A percentile compares a stretch with the other conserved stretches of the same genome.
Evolutionary conservation across 2,888 invertebrate species (phyloP).

Genomic region (Buathra laborator): DNA sequence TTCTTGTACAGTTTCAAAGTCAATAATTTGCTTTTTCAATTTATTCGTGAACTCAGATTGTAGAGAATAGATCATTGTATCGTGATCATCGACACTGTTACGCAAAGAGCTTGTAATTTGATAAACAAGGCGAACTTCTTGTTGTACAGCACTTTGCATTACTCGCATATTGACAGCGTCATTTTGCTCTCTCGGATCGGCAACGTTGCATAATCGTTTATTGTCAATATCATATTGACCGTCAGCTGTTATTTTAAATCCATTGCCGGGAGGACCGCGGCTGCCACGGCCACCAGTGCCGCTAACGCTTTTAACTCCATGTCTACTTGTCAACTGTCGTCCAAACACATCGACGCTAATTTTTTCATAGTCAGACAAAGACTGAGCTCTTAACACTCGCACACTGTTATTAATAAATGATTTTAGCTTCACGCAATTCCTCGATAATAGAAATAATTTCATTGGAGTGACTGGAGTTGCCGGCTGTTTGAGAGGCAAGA

Average conservation of each 20-base stretch:
- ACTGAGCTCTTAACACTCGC: neutral
- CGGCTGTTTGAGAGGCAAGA: too few species aligned
- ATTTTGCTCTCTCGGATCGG: slow-evolving; percentile 13
- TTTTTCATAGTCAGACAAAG: slow-evolving; percentile 1
- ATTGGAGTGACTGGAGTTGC: too few species aligned
- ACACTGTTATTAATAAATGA: slow-evolving; percentile 12
- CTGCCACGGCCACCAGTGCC: too few species aligned
- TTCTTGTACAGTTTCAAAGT: neutral
- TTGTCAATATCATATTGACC: slow-evolving; percentile 62
- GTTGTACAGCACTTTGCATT: slow-evolving; percentile 30
- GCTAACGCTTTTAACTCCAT: neutral
- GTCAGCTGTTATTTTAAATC: slow-evolving; percentile 48
- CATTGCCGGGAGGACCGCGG: slow-evolving; percentile 27
- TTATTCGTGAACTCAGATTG: neutral
- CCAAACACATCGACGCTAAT: slow-evolving; percentile 46
- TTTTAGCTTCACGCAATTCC: neutral
- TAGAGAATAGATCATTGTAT: neutral
- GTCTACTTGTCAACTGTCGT: slow-evolving; percentile 18
- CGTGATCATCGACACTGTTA: slow-evolving; percentile 16
- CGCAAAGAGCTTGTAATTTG: slow-evolving; percentile 24
- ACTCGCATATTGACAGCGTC: slow-evolving; percentile 39
- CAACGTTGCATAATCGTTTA: slow-evolving; percentile 60
- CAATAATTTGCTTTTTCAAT: neutral
- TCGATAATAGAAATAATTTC: too few species aligned
- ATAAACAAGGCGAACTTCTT: slow-evolving; percentile 25